Evolutionary conservation across 2,797 vertebrate genomes (phyloP), one percentile per base, ranked within the genome.

Genomic region (Euphonia xanthogaster): DNA sequence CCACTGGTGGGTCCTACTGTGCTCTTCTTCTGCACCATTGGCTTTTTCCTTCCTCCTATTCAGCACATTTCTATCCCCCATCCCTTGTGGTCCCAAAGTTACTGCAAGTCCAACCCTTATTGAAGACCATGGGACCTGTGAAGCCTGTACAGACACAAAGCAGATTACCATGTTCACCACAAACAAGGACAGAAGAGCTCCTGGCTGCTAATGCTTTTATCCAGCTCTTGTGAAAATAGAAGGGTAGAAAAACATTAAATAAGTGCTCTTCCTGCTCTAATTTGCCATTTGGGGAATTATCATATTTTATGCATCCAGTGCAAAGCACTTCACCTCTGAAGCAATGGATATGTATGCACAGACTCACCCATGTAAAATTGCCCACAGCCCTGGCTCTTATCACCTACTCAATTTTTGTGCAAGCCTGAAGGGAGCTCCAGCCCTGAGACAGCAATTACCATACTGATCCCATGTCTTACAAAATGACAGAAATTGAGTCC

Each of bases 111-210:
- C 53, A 55, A 7, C 19, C 10, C 40, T 42, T 7, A 24, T 23
- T 6, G 21, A 55, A 28, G 31, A 7, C n/a, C 48, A 3, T 2
- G 12, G 35, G 45, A 57, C 21, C 33, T 27, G 19, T 22, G 51
- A 62, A 79, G 40, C 40, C 31, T 18, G 0, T 40, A 28, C 40
- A 66, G 55, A 55, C 60, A 86, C 68, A 58, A 70, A 76, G 48
- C 1, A 2, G 68, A 44, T 15, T 7, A 62, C 8, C 44, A 40
- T 2, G 0, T n/a, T 33, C 48, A 24, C n/a, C 65, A 62, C 57
- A 58, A 60, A 17, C 53, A 37, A 84, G 53, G 6, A 28, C 10
- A 22, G 74, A 91, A 82, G 48, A 61, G 47, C 35, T 77, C 48
- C 57, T 39, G 30, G 24, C 47, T 83, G 50, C 51, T 67, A 27